Evolutionary conservation across 2,113 vertebrate species (phyloP), one percentile per base, ranked within the genome.

Genomic region (Coryphaenoides rupestris): DNA sequence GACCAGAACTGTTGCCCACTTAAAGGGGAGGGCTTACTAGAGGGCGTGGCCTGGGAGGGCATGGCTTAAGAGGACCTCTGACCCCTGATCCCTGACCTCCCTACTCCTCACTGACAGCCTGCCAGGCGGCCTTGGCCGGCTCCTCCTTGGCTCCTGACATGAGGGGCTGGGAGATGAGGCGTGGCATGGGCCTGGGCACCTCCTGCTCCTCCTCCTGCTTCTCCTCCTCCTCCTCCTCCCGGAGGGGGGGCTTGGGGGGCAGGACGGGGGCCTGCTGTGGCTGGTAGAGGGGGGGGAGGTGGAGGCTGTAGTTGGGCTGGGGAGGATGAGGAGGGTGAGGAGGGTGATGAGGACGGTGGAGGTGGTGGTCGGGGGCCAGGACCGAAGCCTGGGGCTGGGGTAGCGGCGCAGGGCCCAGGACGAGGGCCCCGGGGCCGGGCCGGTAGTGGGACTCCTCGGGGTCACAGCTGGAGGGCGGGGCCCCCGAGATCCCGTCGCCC

Each of bases 91-190:
- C 19, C 26, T 33, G 21, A 5, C 0, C 62, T 50, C 52, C 12
- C 88, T 89, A 96, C 81, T 96, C 93, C 80, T 95, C 93, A 0
- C 90, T 78, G 74, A 95, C 88, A 0, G 94, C 95, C 83, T 96
- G 94, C 96, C 96, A 99, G 0, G 92, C 92, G 78, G 97, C 93
- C 67, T 94, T 94, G 19, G 95, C 94, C 54, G 95, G 95, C 69
- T 95, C 94, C 0, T 98, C 95, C 87, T 96, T 96, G 65, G 75
- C 66, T 0, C 70, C 86, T 7, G 80, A 90, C 21, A 94, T 91
- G 3, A 91, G 86, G 2, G 95, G 92, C 24, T 95, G 91, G 7
- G 94, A 92, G 79, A 91, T 92, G 86, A 94, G 95, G 55, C 93
- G 93, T 0, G 93, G 93, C 78, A 92, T 91, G 23, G 93, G 94